Percentiles rank a stretch among this genome's conserved stretches.
Evolutionary conservation across 92 coral and sea anemone species (phyloP).

Genomic region (Bergia puertoricense): DNA sequence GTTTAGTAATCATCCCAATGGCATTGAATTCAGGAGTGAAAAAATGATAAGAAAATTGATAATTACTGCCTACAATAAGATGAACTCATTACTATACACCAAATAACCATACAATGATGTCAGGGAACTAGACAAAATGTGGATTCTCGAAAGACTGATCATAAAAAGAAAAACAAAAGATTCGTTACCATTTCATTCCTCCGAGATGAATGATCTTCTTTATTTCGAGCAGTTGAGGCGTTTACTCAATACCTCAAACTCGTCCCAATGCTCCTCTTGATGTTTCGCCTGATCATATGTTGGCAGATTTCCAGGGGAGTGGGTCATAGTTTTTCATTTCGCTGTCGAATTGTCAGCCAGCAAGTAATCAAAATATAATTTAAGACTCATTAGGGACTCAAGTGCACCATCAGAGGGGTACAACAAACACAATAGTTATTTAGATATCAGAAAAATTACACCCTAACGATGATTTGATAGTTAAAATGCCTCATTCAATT

Average conservation of each 20-base stretch:
- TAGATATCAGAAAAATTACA: too few species aligned
- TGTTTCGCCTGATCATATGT: neutral
- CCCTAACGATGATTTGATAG: neutral
- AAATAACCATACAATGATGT: too few species aligned
- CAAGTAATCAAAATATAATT: too few species aligned
- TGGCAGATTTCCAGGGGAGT: neutral
- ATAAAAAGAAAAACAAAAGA: too few species aligned
- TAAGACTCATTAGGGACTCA: neutral
- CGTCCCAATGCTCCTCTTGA: neutral
- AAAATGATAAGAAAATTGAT: neutral
- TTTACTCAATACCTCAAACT: neutral
- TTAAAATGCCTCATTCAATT: too few species aligned
- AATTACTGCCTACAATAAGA: too few species aligned
- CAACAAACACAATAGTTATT: neutral
- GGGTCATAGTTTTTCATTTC: neutral
- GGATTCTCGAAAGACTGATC: too few species aligned
- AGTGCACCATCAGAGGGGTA: too few species aligned
- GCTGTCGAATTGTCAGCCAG: too few species aligned
- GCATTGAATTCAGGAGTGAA: neutral
- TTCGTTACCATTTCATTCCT: neutral
- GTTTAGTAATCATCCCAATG: neutral
- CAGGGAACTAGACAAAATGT: too few species aligned
- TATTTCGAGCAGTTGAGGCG: neutral
- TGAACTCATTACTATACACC: too few species aligned
- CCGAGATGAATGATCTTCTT: neutral